Base-by-base conservation (phyloP, 2,797 vertebrate species). In the Chelidonichthys spinosus region DNA sequence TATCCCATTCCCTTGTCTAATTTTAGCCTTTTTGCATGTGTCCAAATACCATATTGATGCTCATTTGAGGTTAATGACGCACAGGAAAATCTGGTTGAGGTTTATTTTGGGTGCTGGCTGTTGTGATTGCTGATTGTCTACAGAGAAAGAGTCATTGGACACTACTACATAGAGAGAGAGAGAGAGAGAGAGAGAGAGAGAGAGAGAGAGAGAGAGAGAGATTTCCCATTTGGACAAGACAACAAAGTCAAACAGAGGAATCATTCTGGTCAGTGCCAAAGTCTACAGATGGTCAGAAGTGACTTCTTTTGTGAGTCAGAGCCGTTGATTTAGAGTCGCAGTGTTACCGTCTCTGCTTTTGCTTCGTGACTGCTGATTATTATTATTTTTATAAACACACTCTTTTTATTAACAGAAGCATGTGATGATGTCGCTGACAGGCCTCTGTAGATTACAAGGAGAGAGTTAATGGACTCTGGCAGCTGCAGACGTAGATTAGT, bases 51-150 rank as follows among this genome's bases (percentile, higher is more conserved):
- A 69, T 42, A 79, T 55, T 72, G 76, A 63, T 73, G 70, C 64
- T 81, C 74, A 74, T 85, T 82, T 78, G 74, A 79, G 77, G 72
- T 79, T 85, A 90, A 90, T 81, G 47, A 73, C 17, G 65, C 67
- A 68, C 55, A 63, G 14, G 53, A 75, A 25, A 84, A 79, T 64
- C 77, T 79, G 73, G 42, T 76, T 78, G 32, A 0, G 47, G 54
- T 78, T 81, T 85, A 84, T 85, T 85, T 75, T 77, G 61, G 25
- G 76, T 72, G 58, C 60, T 88, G 87, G 80, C 71, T 35, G 43
- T 50, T 36, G 46, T 35, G 58, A 40, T 50, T 18, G 64, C 58
- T 4, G 0, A 59, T 56, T 66, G 58, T 71, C 43, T 60, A 43
- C 46, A 63, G 66, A 83, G 75, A 73, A 33, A 79, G 25, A 72